phyloP scores from a whole-genome alignment of 2,113 vertebrate species.

The Catagonus wagneri region DNA sequence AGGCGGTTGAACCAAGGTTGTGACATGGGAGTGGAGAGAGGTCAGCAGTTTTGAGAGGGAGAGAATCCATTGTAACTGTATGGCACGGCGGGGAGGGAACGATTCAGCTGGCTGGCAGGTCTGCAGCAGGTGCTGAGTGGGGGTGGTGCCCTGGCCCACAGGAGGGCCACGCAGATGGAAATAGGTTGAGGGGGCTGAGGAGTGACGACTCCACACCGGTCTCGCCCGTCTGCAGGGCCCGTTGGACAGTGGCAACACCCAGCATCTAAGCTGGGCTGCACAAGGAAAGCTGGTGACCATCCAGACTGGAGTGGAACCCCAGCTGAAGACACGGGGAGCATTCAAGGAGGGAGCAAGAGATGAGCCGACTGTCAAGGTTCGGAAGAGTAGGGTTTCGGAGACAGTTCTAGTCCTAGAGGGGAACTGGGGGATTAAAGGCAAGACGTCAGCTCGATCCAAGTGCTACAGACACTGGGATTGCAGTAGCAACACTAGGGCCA shows the following conservation, averaged over 20 bases:
- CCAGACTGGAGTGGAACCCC: neutral
- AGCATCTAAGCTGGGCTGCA: neutral
- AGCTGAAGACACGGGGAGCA: neutral
- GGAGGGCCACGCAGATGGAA: neutral
- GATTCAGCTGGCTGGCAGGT: neutral
- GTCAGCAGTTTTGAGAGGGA: neutral
- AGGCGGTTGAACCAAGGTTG: rapidly evolving
- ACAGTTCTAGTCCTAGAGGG: neutral
- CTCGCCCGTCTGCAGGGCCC: neutral
- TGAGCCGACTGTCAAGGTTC: neutral
- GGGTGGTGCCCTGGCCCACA: neutral
- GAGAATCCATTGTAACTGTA: neutral
- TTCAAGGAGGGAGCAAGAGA: neutral
- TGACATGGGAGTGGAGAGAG: neutral
- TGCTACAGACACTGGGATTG: neutral
- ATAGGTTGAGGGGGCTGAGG: neutral
- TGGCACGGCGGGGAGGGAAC: neutral
- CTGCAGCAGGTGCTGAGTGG: neutral
- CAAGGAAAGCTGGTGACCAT: neutral
- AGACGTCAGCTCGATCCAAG: neutral
- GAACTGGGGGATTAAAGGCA: neutral
- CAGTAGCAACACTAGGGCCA: neutral
- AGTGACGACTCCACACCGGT: neutral
- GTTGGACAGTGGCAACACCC: neutral
- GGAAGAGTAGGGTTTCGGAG: neutral